Base-by-base conservation (phyloP, 2,113 vertebrate species). In the Engraulis encrasicolus region DNA sequence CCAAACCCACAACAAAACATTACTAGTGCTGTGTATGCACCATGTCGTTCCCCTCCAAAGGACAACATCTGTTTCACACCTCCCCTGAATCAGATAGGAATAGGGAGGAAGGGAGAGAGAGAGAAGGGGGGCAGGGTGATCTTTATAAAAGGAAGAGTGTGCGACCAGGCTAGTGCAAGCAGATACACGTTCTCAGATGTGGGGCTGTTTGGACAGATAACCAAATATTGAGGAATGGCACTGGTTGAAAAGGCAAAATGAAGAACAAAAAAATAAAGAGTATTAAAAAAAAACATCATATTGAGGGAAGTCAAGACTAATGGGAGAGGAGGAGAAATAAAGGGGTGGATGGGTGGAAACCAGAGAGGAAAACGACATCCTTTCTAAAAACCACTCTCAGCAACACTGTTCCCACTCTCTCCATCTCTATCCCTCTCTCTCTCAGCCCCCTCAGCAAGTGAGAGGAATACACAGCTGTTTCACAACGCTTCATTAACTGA, bases 401-500 rank as follows among this genome's bases (percentile, higher is more conserved):
- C 58, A 31, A 27, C 58, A 66, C 66, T 34, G 66, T n/a, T n/a
- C n/a, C n/a, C n/a, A n/a, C n/a, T n/a, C n/a, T n/a, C n/a, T n/a
- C n/a, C n/a, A n/a, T n/a, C n/a, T n/a, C n/a, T n/a, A n/a, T n/a
- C n/a, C n/a, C n/a, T n/a, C 66, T 74, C 66, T 11, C 23, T 71
- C 66, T 74, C 3, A 15, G 66, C 12, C 66, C 66, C 34, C 66
- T 74, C 27, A 15, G 31, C 66, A 34, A 34, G 12, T 5, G 27
- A 45, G 40, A 45, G 40, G 9, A 34, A 31, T 14, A 74, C 23
- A 74, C 66, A 74, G 66, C 31, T 74, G 66, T 31, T 74, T 34
- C 31, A 74, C 66, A 34, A 15, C 12, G 66, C 66, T 74, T 34
- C 66, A 74, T 74, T 74, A 74, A 34, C 66, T 74, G 66, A 31